Base-by-base conservation (phyloP, 2,113 vertebrate species). In the Urocynchramus pylzowi region DNA sequence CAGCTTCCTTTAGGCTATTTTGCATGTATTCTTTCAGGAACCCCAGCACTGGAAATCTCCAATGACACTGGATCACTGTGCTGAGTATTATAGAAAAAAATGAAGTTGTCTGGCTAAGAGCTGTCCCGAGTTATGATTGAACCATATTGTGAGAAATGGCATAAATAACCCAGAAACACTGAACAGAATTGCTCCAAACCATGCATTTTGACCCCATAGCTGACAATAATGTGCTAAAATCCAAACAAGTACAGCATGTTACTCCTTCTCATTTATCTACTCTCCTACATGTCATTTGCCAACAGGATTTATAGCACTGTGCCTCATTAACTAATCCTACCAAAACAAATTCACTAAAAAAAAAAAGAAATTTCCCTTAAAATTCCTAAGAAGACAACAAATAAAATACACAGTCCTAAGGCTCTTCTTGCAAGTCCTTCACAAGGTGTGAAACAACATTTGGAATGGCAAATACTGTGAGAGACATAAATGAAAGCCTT, bases 41-140 rank as follows among this genome's bases (percentile, higher is more conserved):
- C 3, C 7, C 9, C 28, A 61, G 17, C 30, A 64, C 30, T 47
- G 13, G 41, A 89, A 75, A 70, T 24, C 41, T 47, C 52, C n/a
- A 67, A 1, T 6, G 31, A 23, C 11, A 4, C 2, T 59, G 47
- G 4, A 69, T 5, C 9, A 37, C 0, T 0, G 13, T 28, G 26
- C 28, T n/a, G 61, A 76, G 10, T 42, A 26, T 11, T 39, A 16
- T 0, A 71, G 10, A 45, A 75, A 70, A 69, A 79, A 68, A 31
- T 6, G 8, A n/a, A 77, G 23, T 7, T 71, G 11, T n/a, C 44
- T 68, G 57, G 19, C 14, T 24, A n/a, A 83, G 45, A 60, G 15
- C 41, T 65, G 39, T 52, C 7, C 33, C 18, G 5, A 19, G 1
- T 63, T 44, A 20, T 35, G 56, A 33, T 0, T n/a, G 64, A 90